A percentile compares a stretch with the other conserved stretches of the same genome.
Conservation (phyloP, 2,113 vertebrate genomes). For the Pluvialis apricaria region DNA sequence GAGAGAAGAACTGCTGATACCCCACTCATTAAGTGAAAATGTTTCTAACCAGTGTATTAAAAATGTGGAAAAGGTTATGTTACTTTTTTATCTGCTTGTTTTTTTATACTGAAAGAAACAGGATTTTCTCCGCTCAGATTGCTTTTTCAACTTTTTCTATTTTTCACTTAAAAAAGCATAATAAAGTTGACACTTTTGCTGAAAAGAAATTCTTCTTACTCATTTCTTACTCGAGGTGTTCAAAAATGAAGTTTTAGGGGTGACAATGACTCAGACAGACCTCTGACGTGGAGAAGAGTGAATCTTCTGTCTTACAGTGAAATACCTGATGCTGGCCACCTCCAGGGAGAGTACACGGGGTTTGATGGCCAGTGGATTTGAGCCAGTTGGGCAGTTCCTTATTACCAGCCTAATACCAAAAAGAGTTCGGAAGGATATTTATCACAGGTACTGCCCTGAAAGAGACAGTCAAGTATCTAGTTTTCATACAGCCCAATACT, state of each 20-base stretch:
- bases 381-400: neutral
- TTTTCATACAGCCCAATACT: neutral
- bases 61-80: neutral
- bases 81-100: neutral
- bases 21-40: neutral
- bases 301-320: neutral
- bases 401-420: neutral
- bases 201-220: neutral
- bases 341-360: neutral
- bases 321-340: neutral
- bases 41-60: neutral
- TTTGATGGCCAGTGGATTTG: neutral
- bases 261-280: neutral
- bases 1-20: rapidly evolving
- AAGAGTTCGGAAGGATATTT: neutral
- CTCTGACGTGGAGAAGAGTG: neutral
- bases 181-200: neutral
- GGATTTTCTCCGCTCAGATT: neutral
- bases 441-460: neutral
- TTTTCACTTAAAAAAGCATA: neutral
- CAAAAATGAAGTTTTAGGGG: neutral
- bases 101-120: neutral
- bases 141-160: neutral
- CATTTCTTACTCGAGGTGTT: neutral
- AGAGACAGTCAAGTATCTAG: neutral